Evolutionary conservation across 2,888 invertebrate genomes (phyloP), one percentile per base, ranked within the genome.

Genomic region (Xestia c-nigrum): DNA sequence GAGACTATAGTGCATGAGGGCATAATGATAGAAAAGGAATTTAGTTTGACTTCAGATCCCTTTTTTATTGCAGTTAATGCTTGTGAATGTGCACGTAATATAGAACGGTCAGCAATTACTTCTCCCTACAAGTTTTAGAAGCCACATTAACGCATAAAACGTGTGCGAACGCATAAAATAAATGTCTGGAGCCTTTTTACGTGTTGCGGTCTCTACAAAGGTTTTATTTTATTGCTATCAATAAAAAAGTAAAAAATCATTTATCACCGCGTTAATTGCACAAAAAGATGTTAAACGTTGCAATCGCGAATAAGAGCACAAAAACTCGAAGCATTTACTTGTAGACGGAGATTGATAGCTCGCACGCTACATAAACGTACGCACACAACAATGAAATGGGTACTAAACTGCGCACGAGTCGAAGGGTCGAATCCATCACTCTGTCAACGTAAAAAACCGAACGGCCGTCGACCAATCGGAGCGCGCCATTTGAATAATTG

Each of bases 341-440:
- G 85, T 85, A 84, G 93, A 93, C 92, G 89, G 85, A 86, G 91
- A 92, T 90, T 90, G 91, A 92, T 92, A 84, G 87, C 83, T 85
- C 84, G 69, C 72, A 80, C n/a, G 78, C 77, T 83, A 88, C 89
- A 92, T 92, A 92, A 76, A 91, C 89, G 87, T 90, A 89, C 89
- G 88, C 91, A 90, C 90, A 91, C 89, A 89, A 92, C 92, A 92
- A 92, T 91, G 90, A 91, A 91, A 90, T 86, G 86, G 82, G 87
- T 72, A 86, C 86, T 88, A 84, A 88, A 89, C 90, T 94, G 96
- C 96, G 96, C 96, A 91, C 88, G 96, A 94, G 95, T 95, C 94
- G 95, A 95, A 95, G 95, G 95, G 95, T 92, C 94, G 95, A 93
- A 96, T 95, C 95, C 94, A 96, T 96, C 96, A 96, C 92, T 90